These are phyloP conservation scores for Chalcis sispes DNA, from an alignment of 2,888 invertebrate genomes.

Conservation along the genomic window DNA sequence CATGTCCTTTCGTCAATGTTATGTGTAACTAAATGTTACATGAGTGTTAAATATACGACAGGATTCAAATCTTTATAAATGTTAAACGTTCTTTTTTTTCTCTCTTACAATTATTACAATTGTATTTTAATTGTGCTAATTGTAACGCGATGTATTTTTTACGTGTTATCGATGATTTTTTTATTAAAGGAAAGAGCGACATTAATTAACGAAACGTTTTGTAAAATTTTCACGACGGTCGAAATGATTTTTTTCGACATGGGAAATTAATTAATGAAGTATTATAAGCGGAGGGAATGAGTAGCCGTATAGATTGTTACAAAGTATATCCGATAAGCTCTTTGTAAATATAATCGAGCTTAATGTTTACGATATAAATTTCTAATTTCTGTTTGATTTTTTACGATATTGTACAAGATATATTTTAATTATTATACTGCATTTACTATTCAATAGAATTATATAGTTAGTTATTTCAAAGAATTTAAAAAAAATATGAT, in stretches of 20 bases:
- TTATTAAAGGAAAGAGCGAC: not conserved
- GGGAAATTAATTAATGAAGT: conserved; percentile 1
- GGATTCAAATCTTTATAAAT: conserved; percentile 28
- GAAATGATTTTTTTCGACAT: not conserved
- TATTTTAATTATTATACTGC: too few species aligned
- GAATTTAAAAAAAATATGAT: too few species aligned
- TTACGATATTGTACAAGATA: too few species aligned
- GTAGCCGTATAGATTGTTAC: not conserved
- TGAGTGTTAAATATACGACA: conserved; percentile 18
- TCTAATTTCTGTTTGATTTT: too few species aligned
- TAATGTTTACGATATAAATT: too few species aligned
- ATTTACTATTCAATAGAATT: too few species aligned
- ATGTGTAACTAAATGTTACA: conserved; percentile 26
- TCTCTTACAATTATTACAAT: not conserved
- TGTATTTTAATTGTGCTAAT: not conserved
- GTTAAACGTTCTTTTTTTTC: not conserved
- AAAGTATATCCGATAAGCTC: conserved; percentile 28
- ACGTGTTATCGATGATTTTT: not conserved
- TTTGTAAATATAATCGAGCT: conserved; percentile 53
- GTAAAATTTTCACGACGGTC: not conserved
- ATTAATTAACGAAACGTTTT: not conserved
- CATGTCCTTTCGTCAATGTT: conserved; percentile 19
- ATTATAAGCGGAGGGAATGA: not conserved
- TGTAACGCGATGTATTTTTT: not conserved
- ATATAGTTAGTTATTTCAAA: too few species aligned